Percentiles rank a stretch among this genome's conserved stretches.
Evolutionary conservation across 2,888 invertebrate genomes (phyloP).

Genomic region (Drosophila monieri): DNA sequence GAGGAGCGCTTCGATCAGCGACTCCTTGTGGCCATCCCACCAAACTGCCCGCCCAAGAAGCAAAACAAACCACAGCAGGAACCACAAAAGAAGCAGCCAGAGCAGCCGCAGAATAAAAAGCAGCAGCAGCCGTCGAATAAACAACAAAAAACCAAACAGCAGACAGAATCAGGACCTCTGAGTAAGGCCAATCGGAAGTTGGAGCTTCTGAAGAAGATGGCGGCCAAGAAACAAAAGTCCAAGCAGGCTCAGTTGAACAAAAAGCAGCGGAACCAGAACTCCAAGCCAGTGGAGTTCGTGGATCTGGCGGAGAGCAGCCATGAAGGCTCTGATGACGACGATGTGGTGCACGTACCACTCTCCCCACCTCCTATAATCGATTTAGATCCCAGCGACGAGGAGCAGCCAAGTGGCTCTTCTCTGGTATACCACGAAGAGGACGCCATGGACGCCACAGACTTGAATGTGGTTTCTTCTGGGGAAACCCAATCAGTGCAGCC

Average conservation of each 20-base stretch:
- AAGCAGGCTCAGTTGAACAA: constrained; percentile 62
- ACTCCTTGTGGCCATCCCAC: constrained; percentile 60
- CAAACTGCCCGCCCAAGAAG: constrained; percentile 39
- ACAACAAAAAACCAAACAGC: constrained; percentile 5
- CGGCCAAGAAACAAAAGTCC: constrained; percentile 76
- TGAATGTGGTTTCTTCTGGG: constrained; percentile 44
- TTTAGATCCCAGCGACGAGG: constrained; percentile 79
- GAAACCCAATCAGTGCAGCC: not conserved
- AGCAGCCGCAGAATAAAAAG: constrained; percentile 1
- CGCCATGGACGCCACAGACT: constrained; percentile 75
- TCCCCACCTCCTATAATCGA: constrained; percentile 77
- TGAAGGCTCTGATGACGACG: constrained; percentile 76
- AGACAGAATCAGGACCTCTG: constrained; percentile 58
- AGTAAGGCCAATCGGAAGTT: constrained; percentile 72
- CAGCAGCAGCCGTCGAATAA: constrained; percentile 18
- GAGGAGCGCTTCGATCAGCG: constrained; percentile 64
- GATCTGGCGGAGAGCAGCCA: constrained; percentile 63
- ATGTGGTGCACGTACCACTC: constrained; percentile 79
- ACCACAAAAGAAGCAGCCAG: constrained; percentile 18
- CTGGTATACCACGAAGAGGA: constrained; percentile 67
- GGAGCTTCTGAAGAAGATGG: constrained; percentile 67
- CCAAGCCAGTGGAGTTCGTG: constrained; percentile 54
- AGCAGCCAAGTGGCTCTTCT: constrained; percentile 20
- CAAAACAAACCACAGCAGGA: constrained; percentile 15
- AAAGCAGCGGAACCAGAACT: constrained; percentile 32